Conservation (phyloP, 2,888 invertebrate species). For the Lithosia quadra region DNA sequence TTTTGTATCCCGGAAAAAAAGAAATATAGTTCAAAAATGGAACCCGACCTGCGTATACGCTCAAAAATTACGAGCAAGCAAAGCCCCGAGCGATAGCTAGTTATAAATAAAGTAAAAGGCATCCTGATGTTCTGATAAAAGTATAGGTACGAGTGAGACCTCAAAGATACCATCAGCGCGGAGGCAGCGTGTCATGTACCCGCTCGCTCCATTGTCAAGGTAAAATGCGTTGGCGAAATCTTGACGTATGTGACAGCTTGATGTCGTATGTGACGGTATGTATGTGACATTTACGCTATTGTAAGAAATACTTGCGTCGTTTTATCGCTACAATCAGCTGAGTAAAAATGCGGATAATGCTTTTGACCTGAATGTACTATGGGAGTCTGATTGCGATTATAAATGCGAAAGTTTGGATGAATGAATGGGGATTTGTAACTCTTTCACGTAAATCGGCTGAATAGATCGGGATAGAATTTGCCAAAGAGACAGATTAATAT, state of each 20-base stretch:
- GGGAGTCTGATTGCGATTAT: not conserved
- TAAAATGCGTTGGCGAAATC: slow-evolving; percentile 16
- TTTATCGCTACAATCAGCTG: slow-evolving; percentile 4
- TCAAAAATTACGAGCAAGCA: not conserved
- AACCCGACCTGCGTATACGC: no score
- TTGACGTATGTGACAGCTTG: slow-evolving; percentile 4
- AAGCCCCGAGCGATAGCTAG: no score
- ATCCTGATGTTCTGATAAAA: no score
- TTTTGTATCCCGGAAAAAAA: no score
- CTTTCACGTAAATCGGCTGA: not conserved
- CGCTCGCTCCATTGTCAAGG: slow-evolving; percentile 3
- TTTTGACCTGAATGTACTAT: not conserved
- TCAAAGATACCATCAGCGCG: not conserved
- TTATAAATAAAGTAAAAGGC: no score
- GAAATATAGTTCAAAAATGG: no score
- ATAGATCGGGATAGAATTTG: not conserved
- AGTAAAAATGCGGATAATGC: not conserved
- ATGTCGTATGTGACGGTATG: slow-evolving; percentile 8
- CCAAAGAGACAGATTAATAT: not conserved
- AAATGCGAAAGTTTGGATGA: not conserved
- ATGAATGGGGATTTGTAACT: not conserved
- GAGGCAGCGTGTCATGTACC: not conserved
- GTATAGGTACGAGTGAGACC: not conserved
- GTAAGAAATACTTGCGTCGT: not conserved
- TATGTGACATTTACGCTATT: not conserved